Conservation (phyloP, 2,797 vertebrate genomes). For the Parauchenoglanis ngamensis region DNA sequence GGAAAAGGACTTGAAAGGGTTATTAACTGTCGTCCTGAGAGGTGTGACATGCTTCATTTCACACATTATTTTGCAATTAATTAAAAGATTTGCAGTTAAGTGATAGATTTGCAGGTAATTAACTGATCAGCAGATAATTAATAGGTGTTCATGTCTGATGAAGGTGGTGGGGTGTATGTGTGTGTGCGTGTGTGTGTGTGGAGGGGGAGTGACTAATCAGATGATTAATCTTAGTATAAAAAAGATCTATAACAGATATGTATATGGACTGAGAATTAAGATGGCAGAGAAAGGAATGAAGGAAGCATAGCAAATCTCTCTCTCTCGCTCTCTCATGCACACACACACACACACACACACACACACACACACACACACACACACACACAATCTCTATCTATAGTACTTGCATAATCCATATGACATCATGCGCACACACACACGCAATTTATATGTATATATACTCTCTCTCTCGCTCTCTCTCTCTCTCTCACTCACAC, state of each 20-base stretch:
- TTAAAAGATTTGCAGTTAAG: neutral
- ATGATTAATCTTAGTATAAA: neutral
- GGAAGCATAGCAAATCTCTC: constrained; percentile 17
- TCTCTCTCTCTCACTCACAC: constrained; percentile 20
- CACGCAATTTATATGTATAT: neutral
- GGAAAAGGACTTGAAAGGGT: constrained; percentile 5
- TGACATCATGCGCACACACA: constrained; percentile 36
- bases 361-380: constrained; percentile 7
- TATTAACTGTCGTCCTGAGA: neutral
- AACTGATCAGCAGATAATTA: constrained; percentile 3
- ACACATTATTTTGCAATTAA: constrained; percentile 16
- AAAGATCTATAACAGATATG: constrained; percentile 9
- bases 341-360: constrained; percentile 1
- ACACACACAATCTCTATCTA: neutral
- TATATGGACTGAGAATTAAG: constrained; percentile 14
- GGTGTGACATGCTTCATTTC: constrained; percentile 20
- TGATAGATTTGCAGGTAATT: neutral
- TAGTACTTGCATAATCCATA: neutral
- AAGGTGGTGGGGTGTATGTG: neutral
- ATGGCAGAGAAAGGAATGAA: constrained; percentile 17
- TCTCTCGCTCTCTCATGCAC: constrained; percentile 18
- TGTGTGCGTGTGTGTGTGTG: neutral
- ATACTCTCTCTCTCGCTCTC: neutral
- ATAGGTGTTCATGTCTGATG: constrained; percentile 1
- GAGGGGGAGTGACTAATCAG: neutral